Percentiles rank a stretch among this genome's conserved stretches.
These are phyloP conservation scores for Theristicus caerulescens DNA, from an alignment of 2,113 vertebrate species.

Conservation along the genomic window DNA sequence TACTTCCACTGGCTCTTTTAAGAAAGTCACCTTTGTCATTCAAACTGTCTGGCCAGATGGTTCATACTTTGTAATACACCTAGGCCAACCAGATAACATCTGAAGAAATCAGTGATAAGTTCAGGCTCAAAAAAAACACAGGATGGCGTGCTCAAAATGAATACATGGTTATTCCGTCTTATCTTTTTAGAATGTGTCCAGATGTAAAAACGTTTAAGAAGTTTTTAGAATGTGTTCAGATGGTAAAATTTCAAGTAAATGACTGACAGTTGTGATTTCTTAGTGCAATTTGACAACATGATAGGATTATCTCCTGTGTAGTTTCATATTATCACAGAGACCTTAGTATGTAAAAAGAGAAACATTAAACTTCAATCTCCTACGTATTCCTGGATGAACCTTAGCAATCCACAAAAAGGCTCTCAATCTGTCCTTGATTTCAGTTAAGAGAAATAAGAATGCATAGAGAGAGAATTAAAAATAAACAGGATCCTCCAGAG, in stretches of 20 bases:
- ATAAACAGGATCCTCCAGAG: neutral
- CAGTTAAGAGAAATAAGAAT: neutral
- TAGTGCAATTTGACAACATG: neutral
- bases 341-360: neutral
- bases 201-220: neutral
- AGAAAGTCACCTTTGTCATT: neutral
- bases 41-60: neutral
- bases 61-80: neutral
- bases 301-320: neutral
- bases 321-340: neutral
- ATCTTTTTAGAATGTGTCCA: neutral
- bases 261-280: neutral
- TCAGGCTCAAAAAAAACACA: neutral
- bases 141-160: neutral
- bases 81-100: neutral
- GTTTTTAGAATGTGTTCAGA: neutral
- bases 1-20: neutral
- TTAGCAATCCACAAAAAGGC: neutral
- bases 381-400: neutral
- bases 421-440: neutral
- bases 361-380: neutral
- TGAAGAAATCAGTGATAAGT: neutral
- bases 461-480: neutral
- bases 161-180: neutral
- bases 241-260: neutral